Evolutionary conservation across 2,113 vertebrate species (phyloP).

Genomic region (Pachycephala philippinensis): DNA sequence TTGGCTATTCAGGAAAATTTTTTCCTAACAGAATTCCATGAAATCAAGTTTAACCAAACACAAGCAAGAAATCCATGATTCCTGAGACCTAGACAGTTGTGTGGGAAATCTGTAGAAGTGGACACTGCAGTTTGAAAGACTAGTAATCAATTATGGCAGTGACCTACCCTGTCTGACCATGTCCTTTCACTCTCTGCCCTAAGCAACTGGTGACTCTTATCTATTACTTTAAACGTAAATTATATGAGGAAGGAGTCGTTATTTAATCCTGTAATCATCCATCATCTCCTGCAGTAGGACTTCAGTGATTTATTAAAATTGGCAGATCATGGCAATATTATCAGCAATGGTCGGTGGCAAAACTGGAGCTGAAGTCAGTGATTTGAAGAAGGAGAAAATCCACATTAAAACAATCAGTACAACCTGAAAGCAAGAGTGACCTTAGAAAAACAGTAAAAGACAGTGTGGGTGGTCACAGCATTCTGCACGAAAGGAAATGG

Average conservation of each 20-base stretch:
- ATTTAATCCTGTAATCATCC: neutral
- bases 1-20: neutral
- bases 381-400: neutral
- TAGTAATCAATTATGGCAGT: neutral
- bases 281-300: neutral
- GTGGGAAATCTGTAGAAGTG: neutral
- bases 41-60: neutral
- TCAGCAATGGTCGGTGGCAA: neutral
- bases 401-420: neutral
- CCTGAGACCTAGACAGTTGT: neutral
- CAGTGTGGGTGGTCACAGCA: neutral
- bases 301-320: neutral
- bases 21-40: neutral
- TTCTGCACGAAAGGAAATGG: neutral
- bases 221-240: neutral
- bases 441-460: neutral
- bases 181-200: neutral
- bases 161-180: neutral
- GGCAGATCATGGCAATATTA: neutral
- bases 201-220: neutral
- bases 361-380: neutral
- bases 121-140: neutral
- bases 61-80: neutral
- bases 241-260: neutral
- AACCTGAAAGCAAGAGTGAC: neutral